Conservation (phyloP, 2,797 vertebrate species). For the Natrix natrix region DNA sequence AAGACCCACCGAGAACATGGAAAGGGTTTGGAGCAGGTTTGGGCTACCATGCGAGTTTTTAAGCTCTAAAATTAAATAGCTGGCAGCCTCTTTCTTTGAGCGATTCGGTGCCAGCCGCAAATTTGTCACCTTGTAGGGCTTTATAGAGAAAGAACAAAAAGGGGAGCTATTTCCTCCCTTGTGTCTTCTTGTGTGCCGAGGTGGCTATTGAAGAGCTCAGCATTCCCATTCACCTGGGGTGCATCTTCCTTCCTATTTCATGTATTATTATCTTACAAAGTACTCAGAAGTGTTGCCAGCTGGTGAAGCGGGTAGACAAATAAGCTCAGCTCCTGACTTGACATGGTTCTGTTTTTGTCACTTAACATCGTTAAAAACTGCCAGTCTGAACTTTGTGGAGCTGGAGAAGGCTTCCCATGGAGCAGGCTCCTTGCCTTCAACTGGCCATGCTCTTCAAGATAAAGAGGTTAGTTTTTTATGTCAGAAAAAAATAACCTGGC, state of each 20-base stretch:
- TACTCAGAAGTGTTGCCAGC: conserved; percentile 57
- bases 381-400: conserved; percentile 58
- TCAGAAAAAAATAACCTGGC: neutral
- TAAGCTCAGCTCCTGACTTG: conserved; percentile 60
- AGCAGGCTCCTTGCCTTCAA: conserved; percentile 65
- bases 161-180: conserved; percentile 25
- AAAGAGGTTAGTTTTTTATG: conserved; percentile 66
- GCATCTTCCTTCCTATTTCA: conserved; percentile 39
- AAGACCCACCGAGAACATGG: conserved; percentile 46
- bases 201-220: conserved; percentile 50
- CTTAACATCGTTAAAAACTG: conserved; percentile 68
- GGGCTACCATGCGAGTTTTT: conserved; percentile 32
- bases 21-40: conserved; percentile 27
- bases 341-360: conserved; percentile 66
- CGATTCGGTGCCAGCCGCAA: conserved; percentile 71
- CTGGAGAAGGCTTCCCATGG: conserved; percentile 65
- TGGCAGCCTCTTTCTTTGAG: conserved; percentile 71
- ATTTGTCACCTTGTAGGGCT: conserved; percentile 68
- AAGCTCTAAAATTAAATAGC: conserved; percentile 74
- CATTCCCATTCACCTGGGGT: neutral
- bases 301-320: conserved; percentile 27
- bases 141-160: conserved; percentile 70
- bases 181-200: conserved; percentile 23
- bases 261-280: conserved; percentile 63
- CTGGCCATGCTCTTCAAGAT: conserved; percentile 65